These are phyloP conservation scores for Drosophila micromelanica DNA, from an alignment of 1,140 invertebrate species.

Conservation along the genomic window DNA sequence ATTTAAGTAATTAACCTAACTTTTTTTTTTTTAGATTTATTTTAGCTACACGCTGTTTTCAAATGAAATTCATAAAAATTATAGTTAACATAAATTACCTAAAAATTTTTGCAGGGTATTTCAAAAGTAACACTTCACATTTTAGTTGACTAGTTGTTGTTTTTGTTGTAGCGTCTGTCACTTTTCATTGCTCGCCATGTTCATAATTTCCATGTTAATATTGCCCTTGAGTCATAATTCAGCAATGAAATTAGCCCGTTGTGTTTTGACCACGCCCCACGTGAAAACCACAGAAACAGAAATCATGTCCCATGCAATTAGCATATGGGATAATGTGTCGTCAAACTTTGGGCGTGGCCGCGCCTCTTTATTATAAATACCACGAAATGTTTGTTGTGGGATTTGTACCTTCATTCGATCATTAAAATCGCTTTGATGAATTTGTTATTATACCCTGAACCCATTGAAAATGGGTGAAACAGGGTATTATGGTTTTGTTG, in stretches of 20 bases:
- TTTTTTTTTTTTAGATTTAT: no score
- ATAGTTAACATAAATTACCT: no score
- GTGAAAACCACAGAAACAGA: slow-evolving; percentile 11
- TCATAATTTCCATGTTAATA: slow-evolving; percentile 82
- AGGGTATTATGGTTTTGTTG: no score
- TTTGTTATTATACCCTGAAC: no score
- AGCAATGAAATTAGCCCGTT: slow-evolving; percentile 73
- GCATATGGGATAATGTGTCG: slow-evolving; percentile 44
- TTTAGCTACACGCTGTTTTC: no score
- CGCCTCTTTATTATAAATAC: slow-evolving; percentile 54
- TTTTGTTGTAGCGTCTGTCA: slow-evolving; percentile 61
- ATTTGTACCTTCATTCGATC: slow-evolving; percentile 20
- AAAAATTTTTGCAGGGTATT: not conserved
- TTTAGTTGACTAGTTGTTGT: not conserved
- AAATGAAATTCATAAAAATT: no score
- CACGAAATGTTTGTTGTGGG: slow-evolving; percentile 41
- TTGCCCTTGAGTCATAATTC: slow-evolving; percentile 80
- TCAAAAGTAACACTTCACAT: not conserved
- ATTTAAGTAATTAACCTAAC: no score
- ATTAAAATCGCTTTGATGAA: slow-evolving; percentile 18
- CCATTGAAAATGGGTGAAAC: no score
- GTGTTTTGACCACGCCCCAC: slow-evolving; percentile 39
- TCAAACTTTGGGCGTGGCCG: slow-evolving; percentile 13
- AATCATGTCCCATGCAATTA: slow-evolving; percentile 69
- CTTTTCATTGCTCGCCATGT: slow-evolving; percentile 63